Percentiles rank a stretch among this genome's conserved stretches.
These are phyloP conservation scores for Denticeps clupeoides DNA, from an alignment of 2,797 vertebrate species.

Conservation along the genomic window DNA sequence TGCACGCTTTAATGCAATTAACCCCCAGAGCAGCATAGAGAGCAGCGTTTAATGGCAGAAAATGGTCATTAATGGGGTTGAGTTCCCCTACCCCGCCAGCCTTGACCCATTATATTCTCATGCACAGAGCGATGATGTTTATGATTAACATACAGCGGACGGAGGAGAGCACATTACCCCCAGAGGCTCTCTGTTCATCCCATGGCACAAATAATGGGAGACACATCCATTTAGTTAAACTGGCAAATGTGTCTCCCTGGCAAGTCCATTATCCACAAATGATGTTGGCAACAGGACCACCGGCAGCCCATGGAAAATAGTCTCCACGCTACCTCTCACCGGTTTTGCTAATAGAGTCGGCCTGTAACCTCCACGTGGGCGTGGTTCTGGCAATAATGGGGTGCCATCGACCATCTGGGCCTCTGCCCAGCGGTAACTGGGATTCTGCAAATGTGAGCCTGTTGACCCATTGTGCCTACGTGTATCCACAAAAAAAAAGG, in stretches of 20 bases:
- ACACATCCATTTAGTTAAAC: constrained; percentile 33
- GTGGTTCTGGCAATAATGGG: too few relatives aligned
- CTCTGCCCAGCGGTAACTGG: too few relatives aligned
- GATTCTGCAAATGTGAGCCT: too few relatives aligned
- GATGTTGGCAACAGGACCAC: constrained; percentile 21
- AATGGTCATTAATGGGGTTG: constrained; percentile 31
- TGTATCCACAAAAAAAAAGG: too few relatives aligned
- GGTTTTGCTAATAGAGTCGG: neutral
- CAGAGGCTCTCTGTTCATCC: constrained; percentile 18
- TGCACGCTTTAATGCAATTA: constrained; percentile 22
- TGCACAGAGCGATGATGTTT: constrained; percentile 32
- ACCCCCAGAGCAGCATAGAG: constrained; percentile 8
- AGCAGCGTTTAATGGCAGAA: constrained; percentile 31
- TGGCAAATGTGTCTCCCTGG: constrained; percentile 22
- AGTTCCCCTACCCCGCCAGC: constrained; percentile 21
- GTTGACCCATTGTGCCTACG: too few relatives aligned
- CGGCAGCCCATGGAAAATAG: constrained; percentile 13
- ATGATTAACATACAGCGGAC: constrained; percentile 30
- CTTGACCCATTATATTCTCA: constrained; percentile 29
- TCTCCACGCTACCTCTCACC: neutral
- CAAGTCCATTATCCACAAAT: constrained; percentile 32
- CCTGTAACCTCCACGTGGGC: too few relatives aligned
- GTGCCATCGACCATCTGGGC: too few relatives aligned
- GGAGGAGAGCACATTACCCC: constrained; percentile 27
- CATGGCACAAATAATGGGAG: constrained; percentile 30